Percentiles rank a stretch among this genome's conserved stretches.
phyloP scores from a whole-genome alignment of 1,140 invertebrate species.

The Brachionus sp. region DNA sequence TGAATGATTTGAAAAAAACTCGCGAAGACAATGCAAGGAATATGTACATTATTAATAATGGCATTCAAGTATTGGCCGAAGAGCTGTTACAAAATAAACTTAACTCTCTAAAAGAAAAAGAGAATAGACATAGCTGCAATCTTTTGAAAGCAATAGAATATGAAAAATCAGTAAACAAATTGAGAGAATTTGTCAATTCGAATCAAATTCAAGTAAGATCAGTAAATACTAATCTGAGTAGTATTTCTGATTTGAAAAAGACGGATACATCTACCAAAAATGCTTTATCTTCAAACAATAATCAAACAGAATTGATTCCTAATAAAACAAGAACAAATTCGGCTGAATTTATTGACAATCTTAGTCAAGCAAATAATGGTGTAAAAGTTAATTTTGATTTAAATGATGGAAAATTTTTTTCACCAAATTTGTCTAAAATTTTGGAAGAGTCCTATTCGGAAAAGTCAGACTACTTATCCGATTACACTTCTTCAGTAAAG shows the following conservation, averaged over 20 bases:
- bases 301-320: neutral
- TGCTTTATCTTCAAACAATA: neutral
- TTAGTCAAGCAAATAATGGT: neutral
- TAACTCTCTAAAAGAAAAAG: neutral
- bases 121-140: neutral
- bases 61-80: neutral
- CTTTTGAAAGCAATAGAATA: neutral
- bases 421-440: neutral
- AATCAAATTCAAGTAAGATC: constrained; percentile 13
- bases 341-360: constrained; percentile 14
- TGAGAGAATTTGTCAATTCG: neutral
- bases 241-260: neutral
- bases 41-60: constrained; percentile 20
- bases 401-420: constrained; percentile 26
- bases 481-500: neutral
- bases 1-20: constrained; percentile 32
- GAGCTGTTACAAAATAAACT: neutral
- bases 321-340: neutral
- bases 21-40: neutral
- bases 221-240: neutral
- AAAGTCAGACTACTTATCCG: neutral
- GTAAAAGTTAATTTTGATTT: neutral
- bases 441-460: constrained; percentile 11
- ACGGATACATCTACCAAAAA: neutral
- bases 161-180: neutral